These are phyloP conservation scores for Listronotus bonariensis DNA, from an alignment of 1,140 invertebrate species.

Conservation along the genomic window DNA sequence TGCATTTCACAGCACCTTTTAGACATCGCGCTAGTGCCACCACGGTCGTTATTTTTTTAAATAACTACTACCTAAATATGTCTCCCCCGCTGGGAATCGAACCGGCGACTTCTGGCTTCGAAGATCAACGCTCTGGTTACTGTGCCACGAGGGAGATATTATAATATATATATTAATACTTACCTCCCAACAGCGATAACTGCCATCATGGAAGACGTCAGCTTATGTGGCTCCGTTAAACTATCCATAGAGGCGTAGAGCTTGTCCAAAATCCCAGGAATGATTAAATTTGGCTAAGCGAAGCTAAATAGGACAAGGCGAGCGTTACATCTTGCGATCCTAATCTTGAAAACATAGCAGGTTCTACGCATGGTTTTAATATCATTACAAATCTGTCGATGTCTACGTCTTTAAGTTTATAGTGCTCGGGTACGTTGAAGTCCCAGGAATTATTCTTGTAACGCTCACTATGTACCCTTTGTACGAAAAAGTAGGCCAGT, in stretches of 20 bases:
- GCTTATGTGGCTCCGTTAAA: constrained; percentile 84
- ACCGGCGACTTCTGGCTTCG: no score
- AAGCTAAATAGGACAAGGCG: constrained; percentile 76
- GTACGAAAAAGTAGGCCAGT: constrained; percentile 63
- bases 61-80: no score
- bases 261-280: constrained; percentile 81
- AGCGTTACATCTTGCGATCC: constrained; percentile 67
- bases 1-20: no score
- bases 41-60: no score
- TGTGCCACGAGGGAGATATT: no score
- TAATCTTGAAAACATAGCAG: constrained; percentile 77
- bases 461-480: constrained; percentile 68
- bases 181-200: constrained; percentile 72
- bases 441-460: constrained; percentile 70
- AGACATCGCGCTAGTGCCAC: no score
- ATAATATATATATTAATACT: no score
- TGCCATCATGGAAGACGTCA: constrained; percentile 79
- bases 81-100: no score
- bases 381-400: constrained; percentile 81
- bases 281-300: constrained; percentile 81
- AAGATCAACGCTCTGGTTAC: no score
- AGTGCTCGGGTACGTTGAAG: constrained; percentile 66
- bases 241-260: constrained; percentile 80
- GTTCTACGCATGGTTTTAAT: constrained; percentile 53
- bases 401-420: constrained; percentile 78